phyloP scores from a whole-genome alignment of 1,140 invertebrate genomes.

The Pentalonia nigronervosa region DNA sequence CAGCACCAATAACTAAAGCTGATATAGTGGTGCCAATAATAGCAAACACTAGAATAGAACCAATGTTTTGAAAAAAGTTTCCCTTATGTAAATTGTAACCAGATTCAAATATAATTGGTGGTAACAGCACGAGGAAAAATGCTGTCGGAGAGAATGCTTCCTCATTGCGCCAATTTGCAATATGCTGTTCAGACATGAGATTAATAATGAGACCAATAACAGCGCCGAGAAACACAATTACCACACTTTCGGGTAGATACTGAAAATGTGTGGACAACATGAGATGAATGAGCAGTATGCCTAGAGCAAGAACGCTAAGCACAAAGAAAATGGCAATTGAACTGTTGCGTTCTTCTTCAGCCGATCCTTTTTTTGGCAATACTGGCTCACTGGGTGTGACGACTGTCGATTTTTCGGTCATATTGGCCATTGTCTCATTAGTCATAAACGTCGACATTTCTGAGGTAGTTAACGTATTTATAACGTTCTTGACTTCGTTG shows the following conservation, averaged over 20 bases:
- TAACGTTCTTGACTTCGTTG: not conserved
- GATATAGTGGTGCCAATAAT: constrained; percentile 96
- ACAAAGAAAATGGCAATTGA: constrained; percentile 98
- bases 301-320: constrained; percentile 87
- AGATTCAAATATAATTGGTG: constrained; percentile 98
- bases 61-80: constrained; percentile 98
- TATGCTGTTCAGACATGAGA: constrained; percentile 87
- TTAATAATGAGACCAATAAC: constrained; percentile 91
- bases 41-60: constrained; percentile 92
- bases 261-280: constrained; percentile 95
- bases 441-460: not conserved
- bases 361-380: constrained; percentile 84
- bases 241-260: constrained; percentile 95
- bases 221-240: constrained; percentile 94
- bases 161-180: constrained; percentile 93
- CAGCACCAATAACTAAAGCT: constrained; percentile 91
- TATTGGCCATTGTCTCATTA: constrained; percentile 14
- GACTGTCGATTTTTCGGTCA: constrained; percentile 61
- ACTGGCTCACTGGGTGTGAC: constrained; percentile 69
- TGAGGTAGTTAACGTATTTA: too few species aligned
- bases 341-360: constrained; percentile 94
- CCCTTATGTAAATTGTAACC: constrained; percentile 98
- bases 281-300: constrained; percentile 92
- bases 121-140: constrained; percentile 95
- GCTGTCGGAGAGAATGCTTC: constrained; percentile 96